Base-by-base conservation (phyloP, 2,888 invertebrate genomes). In the Lysandra bellargus region DNA sequence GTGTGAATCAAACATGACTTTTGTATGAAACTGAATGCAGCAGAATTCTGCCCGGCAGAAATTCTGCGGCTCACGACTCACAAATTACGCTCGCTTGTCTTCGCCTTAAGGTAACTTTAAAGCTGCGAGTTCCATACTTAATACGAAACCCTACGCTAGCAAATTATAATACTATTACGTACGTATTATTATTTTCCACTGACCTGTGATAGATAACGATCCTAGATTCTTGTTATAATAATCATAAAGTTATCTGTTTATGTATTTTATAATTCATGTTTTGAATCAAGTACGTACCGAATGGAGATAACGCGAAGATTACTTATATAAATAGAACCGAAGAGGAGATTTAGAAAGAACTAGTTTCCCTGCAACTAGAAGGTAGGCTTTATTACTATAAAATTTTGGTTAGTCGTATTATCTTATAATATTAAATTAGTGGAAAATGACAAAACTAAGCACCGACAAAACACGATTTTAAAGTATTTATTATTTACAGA, bases 191-290 rank as follows among this genome's bases (percentile, higher is more conserved):
- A 49, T 49, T 49, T 49, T 49, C 49, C 2, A 69, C 6, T 69
- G 69, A 69, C 69, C 69, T 69, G 33, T 69, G 33, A 33, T 37
- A 69, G 33, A 33, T 33, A 69, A 69, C 33, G 33, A 69, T 33
- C 5, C 12, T 69, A 4, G 30, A 33, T 30, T 33, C 30, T 4
- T 33, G 30, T 64, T 3, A 64, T 33, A 69, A 69, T 53, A 14
- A 53, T 69, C 33, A 30, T 64, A 30, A 64, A 64, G 64, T 64
- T 64, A 64, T 64, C 64, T 64, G 64, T 2, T 61, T n/a, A 61
- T 23, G 23, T 69, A 30, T 69, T 33, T 1, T 69, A 69, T 33
- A 33, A 33, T 69, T 69, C 14, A 69, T 17, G 69, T 69, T 69
- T 37, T 69, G 30, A 33, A 37, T 1, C 5, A 17, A 14, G 33